Percentiles rank a stretch among this genome's conserved stretches.
These are phyloP conservation scores for Larimichthys polyactis DNA, from an alignment of 2,113 vertebrate species.

Conservation along the genomic window DNA sequence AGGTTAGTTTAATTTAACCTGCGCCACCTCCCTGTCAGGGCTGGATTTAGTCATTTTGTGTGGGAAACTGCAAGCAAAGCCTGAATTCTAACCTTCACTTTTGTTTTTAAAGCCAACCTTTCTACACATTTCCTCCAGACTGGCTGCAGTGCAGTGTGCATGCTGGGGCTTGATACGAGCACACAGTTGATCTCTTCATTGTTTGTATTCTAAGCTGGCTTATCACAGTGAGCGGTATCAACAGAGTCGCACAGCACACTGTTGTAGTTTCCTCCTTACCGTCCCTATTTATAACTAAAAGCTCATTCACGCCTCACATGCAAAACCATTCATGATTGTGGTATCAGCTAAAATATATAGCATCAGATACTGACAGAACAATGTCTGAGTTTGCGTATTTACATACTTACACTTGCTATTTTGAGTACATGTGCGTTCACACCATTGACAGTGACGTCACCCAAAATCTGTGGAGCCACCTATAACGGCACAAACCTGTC, in stretches of 20 bases:
- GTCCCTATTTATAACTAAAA: background rate
- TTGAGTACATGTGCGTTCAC: no score
- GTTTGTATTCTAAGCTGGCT: background rate
- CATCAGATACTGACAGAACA: background rate
- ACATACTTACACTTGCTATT: no score
- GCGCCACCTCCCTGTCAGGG: background rate
- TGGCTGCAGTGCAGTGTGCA: background rate
- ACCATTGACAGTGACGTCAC: no score
- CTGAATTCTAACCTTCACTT: background rate
- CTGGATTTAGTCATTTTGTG: background rate
- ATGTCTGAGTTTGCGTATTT: no score
- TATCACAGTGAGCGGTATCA: background rate
- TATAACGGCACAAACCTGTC: no score
- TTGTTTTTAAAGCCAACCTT: background rate
- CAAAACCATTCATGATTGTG: background rate
- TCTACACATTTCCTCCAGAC: background rate
- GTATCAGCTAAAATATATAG: background rate
- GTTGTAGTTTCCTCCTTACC: background rate
- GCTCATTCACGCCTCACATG: background rate
- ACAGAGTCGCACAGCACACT: background rate
- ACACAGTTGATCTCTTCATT: background rate
- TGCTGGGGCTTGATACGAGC: conserved; percentile 14
- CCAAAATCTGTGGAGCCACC: no score
- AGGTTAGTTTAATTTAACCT: background rate
- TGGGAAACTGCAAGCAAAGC: no score